These are phyloP conservation scores for Lepus americanus DNA, from an alignment of 2,113 vertebrate species.

Conservation along the genomic window DNA sequence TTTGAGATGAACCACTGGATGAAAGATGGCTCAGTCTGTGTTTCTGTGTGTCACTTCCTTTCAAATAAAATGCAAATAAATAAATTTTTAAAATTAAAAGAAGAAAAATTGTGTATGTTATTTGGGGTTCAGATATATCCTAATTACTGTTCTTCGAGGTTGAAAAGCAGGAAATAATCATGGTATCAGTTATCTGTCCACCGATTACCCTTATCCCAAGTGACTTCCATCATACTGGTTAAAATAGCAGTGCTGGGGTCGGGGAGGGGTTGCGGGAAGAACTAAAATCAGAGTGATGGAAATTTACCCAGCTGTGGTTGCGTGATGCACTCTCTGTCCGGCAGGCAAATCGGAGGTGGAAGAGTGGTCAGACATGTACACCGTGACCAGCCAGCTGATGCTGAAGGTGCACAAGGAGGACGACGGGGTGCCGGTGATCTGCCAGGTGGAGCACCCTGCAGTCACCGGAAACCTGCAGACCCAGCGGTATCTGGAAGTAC, in stretches of 20 bases:
- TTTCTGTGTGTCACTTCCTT: no score
- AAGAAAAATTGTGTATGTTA: background rate
- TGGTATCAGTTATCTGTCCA: background rate
- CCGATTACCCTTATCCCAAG: background rate
- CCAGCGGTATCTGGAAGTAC: slow-evolving; percentile 96
- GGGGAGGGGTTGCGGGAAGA: rapidly evolving
- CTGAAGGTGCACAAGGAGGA: slow-evolving; percentile 96
- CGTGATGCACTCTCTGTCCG: background rate
- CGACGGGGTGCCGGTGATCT: slow-evolving; percentile 95
- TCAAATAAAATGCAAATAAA: no score
- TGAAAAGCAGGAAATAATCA: background rate
- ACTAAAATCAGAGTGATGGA: rapidly evolving
- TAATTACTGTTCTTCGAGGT: background rate
- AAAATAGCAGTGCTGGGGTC: background rate
- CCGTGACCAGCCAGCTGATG: slow-evolving; percentile 94
- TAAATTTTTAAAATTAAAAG: no score
- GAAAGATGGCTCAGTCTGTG: no score
- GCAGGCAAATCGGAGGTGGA: slow-evolving; percentile 94
- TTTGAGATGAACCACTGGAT: no score
- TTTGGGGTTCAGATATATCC: background rate
- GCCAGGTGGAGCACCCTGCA: slow-evolving; percentile 96
- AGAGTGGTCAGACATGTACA: slow-evolving; percentile 96
- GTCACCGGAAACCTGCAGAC: slow-evolving; percentile 95
- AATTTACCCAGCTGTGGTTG: background rate
- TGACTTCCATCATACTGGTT: background rate